A percentile compares a stretch with the other conserved stretches of the same genome.
Conservation (phyloP, 2,113 vertebrate species). For the Panurus biarmicus region DNA sequence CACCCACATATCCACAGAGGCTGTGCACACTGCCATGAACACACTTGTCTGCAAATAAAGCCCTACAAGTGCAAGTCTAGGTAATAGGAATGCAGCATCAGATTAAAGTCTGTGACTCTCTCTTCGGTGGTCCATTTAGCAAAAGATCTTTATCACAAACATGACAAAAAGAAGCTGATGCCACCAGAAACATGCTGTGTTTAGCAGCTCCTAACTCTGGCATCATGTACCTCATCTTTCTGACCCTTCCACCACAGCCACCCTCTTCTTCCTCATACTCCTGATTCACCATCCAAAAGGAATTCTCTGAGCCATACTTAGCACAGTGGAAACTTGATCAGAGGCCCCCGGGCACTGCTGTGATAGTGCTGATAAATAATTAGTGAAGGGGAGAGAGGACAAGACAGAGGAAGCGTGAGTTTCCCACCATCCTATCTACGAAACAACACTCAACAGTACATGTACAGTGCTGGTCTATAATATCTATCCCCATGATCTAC, state of each 20-base stretch:
- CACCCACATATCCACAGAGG: neutral
- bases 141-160: neutral
- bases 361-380: neutral
- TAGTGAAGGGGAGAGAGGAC: neutral
- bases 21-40: rapidly evolving
- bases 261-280: neutral
- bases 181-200: neutral
- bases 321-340: neutral
- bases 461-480: neutral
- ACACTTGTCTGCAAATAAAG: neutral
- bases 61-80: neutral
- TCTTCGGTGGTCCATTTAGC: neutral
- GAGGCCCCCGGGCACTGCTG: neutral
- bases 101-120: neutral
- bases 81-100: neutral
- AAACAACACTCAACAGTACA: neutral
- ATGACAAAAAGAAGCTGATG: neutral
- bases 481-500: neutral
- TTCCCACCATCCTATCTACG: neutral
- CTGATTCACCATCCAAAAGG: neutral
- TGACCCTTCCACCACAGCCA: neutral
- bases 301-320: neutral
- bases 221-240: neutral
- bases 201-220: neutral
- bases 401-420: neutral